phyloP scores from a whole-genome alignment of 2,113 vertebrate genomes.

The Oenanthe oenanthe region DNA sequence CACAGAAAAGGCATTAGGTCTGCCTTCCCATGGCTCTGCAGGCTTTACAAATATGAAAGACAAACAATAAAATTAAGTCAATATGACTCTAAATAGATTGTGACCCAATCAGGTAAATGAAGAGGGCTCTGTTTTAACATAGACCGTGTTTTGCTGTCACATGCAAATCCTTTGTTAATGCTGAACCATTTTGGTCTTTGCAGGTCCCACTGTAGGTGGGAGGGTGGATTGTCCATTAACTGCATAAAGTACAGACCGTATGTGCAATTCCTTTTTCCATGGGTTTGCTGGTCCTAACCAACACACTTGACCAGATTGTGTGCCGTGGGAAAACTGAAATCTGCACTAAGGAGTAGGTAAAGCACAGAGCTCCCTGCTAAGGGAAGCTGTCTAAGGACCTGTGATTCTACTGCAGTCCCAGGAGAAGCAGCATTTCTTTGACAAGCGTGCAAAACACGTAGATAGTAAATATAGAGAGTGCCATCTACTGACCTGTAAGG shows the following conservation, averaged over 20 bases:
- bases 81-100: not conserved
- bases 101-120: not conserved
- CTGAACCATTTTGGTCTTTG: not conserved
- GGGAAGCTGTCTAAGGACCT: not conserved
- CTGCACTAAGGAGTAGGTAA: not conserved
- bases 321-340: not conserved
- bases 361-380: not conserved
- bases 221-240: not conserved
- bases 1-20: not conserved
- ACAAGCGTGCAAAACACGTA: not conserved
- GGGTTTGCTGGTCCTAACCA: not conserved
- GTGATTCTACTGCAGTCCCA: not conserved
- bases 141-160: not conserved
- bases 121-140: not conserved
- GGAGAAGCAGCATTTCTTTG: not conserved
- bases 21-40: not conserved
- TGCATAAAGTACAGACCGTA: not conserved
- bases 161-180: not conserved
- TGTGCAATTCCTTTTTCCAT: not conserved
- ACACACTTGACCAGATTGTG: not conserved
- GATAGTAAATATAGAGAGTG: constrained; percentile 69
- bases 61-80: not conserved
- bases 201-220: not conserved
- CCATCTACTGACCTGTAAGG: constrained; percentile 59
- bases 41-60: not conserved